phyloP scores from a whole-genome alignment of 2,888 invertebrate species.

The Argynnis bischoffii region DNA sequence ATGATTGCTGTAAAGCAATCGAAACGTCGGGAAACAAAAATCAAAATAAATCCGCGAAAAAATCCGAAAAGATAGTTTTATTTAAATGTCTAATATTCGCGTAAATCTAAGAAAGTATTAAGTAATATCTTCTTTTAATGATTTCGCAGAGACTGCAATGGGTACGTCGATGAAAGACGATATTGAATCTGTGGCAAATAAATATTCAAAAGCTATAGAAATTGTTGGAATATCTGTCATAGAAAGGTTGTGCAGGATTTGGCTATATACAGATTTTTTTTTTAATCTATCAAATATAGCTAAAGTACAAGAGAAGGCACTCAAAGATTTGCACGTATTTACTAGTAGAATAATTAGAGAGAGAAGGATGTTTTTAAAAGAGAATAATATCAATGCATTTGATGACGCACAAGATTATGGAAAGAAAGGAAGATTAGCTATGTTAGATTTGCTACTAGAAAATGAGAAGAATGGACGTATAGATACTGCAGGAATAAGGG shows the following conservation, averaged over 20 bases:
- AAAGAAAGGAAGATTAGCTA: constrained; percentile 75
- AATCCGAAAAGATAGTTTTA: too few species aligned
- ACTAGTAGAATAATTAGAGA: constrained; percentile 38
- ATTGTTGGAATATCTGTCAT: constrained; percentile 28
- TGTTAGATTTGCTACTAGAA: constrained; percentile 84
- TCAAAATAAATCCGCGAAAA: too few species aligned
- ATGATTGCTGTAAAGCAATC: too few species aligned
- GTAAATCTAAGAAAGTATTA: too few species aligned
- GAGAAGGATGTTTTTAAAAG: constrained; percentile 39
- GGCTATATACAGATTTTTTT: constrained; percentile 33
- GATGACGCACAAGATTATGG: constrained; percentile 45
- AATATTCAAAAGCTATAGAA: constrained; percentile 39
- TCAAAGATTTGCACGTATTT: constrained; percentile 38
- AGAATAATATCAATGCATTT: constrained; percentile 8
- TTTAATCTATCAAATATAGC: constrained; percentile 28
- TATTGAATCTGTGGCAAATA: constrained; percentile 31
- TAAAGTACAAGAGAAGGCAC: constrained; percentile 28
- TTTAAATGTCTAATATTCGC: too few species aligned
- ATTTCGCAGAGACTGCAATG: constrained; percentile 38
- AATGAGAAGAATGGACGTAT: constrained; percentile 80
- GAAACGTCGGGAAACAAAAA: too few species aligned
- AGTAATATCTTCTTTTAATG: constrained; percentile 47
- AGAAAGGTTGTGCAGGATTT: constrained; percentile 34
- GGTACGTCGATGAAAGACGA: constrained; percentile 36
- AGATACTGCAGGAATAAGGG: constrained; percentile 83